Evolutionary conservation across 2,888 invertebrate species (phyloP), one percentile per base, ranked within the genome.

Genomic region (Polydrusus pterygomalis): DNA sequence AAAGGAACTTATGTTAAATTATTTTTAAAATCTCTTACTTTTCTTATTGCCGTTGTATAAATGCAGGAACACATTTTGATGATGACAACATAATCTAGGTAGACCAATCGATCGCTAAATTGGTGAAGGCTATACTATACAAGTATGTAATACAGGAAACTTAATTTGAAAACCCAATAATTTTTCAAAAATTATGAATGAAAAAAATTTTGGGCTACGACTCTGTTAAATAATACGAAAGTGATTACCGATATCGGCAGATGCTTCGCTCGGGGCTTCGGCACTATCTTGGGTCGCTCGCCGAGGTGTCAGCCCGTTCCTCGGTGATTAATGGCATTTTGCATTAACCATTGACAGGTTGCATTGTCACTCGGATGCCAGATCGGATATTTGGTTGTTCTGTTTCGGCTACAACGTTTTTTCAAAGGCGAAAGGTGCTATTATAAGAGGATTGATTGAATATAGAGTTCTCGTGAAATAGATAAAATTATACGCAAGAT

Each of bases 331-430:
- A 87, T 87, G 86, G 84, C 85, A 81, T 83, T 81, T 82, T 82
- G 84, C 86, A 86, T 87, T 87, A 87, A 83, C 82, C 83, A 86
- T 86, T 86, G 86, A 86, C 87, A 86, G 84, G 82, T 82, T 79
- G 85, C 82, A 86, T 86, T 86, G 87, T 86, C 85, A 83, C 82
- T 77, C 68, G 64, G 78, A 77, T 77, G 45, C 67, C 64, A 58
- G 68, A 68, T 72, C 68, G 68, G 69, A 72, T 76, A 71, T 75
- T 75, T 60, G 71, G 58, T 56, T 45, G 64, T 65, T 75, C 65
- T 69, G 43, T 70, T 64, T 64, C 54, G 62, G 68, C 74, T 69
- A 69, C 69, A 54, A 45, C 62, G 47, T 49, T 84, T 84, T 79
- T 80, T 74, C 73, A 79, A 58, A 58, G 47, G 43, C 45, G n/a